These are phyloP conservation scores for Littorina saxatilis DNA, from an alignment of 1,140 invertebrate species.

Conservation along the genomic window DNA sequence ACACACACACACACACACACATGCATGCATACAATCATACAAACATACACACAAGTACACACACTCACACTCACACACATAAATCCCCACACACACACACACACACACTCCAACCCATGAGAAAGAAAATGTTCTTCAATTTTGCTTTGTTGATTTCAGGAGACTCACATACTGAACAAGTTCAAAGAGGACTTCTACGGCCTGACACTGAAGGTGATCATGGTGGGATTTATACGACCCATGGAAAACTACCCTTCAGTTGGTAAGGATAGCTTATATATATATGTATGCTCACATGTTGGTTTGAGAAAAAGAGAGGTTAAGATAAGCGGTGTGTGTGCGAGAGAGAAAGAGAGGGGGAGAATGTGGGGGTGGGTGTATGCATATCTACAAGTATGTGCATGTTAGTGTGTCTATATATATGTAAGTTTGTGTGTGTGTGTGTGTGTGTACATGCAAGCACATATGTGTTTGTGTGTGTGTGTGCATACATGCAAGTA, in stretches of 20 bases:
- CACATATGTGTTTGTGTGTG: not conserved
- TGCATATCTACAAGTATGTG: not conserved
- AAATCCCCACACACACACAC: no score
- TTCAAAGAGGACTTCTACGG: conserved; percentile 94
- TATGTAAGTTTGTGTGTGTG: not conserved
- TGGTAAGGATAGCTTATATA: conserved; percentile 74
- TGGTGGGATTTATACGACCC: conserved; percentile 87
- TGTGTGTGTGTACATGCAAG: not conserved
- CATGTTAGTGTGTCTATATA: not conserved
- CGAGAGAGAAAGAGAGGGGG: no score
- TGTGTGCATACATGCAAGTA: not conserved
- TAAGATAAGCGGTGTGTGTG: not conserved
- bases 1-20: not conserved
- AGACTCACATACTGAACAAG: conserved; percentile 92
- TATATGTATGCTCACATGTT: not conserved
- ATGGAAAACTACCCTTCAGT: conserved; percentile 89
- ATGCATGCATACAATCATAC: no score
- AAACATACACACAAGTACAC: not conserved
- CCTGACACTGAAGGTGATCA: conserved; percentile 84
- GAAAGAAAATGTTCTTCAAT: not conserved
- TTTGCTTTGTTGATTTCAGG: conserved; percentile 64
- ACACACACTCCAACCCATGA: no score
- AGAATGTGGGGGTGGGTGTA: not conserved
- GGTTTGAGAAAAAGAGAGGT: not conserved
- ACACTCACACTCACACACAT: not conserved